Percentiles rank a stretch among this genome's conserved stretches.
These are phyloP conservation scores for Pelobates fuscus DNA, from an alignment of 2,113 vertebrate species.

Conservation along the genomic window DNA sequence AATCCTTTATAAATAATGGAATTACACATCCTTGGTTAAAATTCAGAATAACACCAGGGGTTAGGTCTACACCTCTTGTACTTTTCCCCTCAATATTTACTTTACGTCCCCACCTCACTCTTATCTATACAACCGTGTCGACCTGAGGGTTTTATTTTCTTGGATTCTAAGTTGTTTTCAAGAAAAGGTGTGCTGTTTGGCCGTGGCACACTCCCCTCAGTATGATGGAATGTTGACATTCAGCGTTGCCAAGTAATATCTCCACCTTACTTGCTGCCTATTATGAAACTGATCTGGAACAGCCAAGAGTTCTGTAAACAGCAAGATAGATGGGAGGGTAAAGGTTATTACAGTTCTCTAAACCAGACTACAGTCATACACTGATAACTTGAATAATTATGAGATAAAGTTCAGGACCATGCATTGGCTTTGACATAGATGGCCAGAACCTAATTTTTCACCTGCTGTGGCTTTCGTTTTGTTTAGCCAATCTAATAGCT, in stretches of 20 bases:
- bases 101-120: not conserved
- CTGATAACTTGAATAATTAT: too few species aligned
- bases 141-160: not conserved
- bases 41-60: too few species aligned
- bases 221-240: slow-evolving; percentile 15
- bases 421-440: too few species aligned
- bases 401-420: too few species aligned
- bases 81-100: not conserved
- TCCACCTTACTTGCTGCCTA: slow-evolving; percentile 21
- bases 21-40: too few species aligned
- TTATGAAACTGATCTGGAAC: slow-evolving; percentile 10
- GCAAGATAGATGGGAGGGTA: not conserved
- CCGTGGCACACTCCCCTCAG: not conserved
- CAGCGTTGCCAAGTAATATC: slow-evolving; percentile 23
- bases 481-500: too few species aligned
- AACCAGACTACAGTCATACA: not conserved
- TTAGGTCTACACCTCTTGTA: not conserved
- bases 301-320: not conserved
- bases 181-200: slow-evolving; percentile 9
- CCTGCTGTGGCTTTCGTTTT: too few species aligned
- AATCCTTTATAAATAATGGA: too few species aligned
- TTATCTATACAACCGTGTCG: not conserved
- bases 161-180: slow-evolving; percentile 19
- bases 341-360: not conserved
- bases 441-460: too few species aligned